These are phyloP conservation scores for Standfussiana lucernea DNA, from an alignment of 2,888 invertebrate species.

Conservation along the genomic window DNA sequence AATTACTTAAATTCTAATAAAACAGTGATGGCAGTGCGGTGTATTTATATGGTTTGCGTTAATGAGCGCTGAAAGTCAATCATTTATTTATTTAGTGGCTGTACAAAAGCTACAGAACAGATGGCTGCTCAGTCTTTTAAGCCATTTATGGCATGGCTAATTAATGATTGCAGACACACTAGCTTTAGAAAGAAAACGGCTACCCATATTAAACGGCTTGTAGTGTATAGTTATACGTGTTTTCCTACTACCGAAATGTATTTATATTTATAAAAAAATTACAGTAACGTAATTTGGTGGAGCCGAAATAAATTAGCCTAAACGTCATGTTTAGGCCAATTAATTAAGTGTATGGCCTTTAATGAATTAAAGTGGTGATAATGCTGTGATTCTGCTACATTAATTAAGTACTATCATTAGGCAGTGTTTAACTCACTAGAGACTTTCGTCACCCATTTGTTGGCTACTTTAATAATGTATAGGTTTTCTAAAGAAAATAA, in stretches of 20 bases:
- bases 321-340: constrained; percentile 24
- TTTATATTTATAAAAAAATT: constrained; percentile 9
- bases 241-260: background rate
- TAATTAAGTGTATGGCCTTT: constrained; percentile 49
- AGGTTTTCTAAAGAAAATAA: background rate
- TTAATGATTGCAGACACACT: constrained; percentile 10
- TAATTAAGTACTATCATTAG: constrained; percentile 40
- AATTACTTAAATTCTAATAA: constrained; percentile 15
- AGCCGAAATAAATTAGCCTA: constrained; percentile 24
- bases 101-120: background rate
- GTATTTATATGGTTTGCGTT: background rate
- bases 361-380: constrained; percentile 51
- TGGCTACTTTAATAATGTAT: background rate
- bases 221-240: background rate
- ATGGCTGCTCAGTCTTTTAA: background rate
- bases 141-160: constrained; percentile 3
- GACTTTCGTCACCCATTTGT: constrained; percentile 24
- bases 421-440: constrained; percentile 9
- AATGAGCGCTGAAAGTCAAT: constrained; percentile 6
- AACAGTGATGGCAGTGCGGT: background rate
- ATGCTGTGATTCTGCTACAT: constrained; percentile 50
- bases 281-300: constrained; percentile 9
- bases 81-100: constrained; percentile 5
- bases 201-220: background rate
- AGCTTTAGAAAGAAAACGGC: constrained; percentile 1